Evolutionary conservation across 1,140 invertebrate genomes (phyloP), one percentile per base, ranked within the genome.

Genomic region (Aricia agestis): DNA sequence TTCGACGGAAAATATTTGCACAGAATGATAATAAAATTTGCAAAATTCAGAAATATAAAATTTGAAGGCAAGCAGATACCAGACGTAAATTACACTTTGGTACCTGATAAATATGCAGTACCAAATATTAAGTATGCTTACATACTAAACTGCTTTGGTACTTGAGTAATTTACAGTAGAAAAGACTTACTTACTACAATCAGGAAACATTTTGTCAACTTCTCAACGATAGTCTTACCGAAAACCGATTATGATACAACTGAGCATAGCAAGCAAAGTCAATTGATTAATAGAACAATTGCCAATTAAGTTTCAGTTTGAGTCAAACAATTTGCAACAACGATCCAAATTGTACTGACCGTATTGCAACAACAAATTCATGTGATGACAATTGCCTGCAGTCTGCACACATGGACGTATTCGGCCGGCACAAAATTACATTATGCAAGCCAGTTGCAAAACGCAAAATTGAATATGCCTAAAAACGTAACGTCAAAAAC

Each of bases 321-420:
- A 63, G 19, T 63, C 10, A 63, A 15, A 17, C 17, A 59, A 59
- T 59, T 19, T 59, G 58, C 17, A 19, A 59, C 58, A 59, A 59
- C 58, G n/a, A 18, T 59, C 58, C 18, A 59, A 59, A 18, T 18
- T 17, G 58, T 59, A 59, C 58, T n/a, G 58, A 17, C 58, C 15
- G 58, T 17, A 59, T 59, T 59, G 58, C 58, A 59, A 59, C 58
- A 59, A 11, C 58, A 59, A 59, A 59, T 59, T 59, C 17, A 59
- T 59, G 58, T 59, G n/a, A 59, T 59, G 58, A 59, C 58, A 59
- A 59, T 19, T 19, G 18, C 58, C n/a, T n/a, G n/a, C n/a, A n/a
- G n/a, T 9, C n/a, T n/a, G 58, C 58, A 59, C 58, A 18, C n/a
- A 59, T 18, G n/a, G n/a, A 18, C 18, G n/a, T 59, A 18, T 59